Percentiles rank a stretch among this genome's conserved stretches.
Evolutionary conservation across 2,888 invertebrate species (phyloP).

Genomic region (Cephus rjabovi): DNA sequence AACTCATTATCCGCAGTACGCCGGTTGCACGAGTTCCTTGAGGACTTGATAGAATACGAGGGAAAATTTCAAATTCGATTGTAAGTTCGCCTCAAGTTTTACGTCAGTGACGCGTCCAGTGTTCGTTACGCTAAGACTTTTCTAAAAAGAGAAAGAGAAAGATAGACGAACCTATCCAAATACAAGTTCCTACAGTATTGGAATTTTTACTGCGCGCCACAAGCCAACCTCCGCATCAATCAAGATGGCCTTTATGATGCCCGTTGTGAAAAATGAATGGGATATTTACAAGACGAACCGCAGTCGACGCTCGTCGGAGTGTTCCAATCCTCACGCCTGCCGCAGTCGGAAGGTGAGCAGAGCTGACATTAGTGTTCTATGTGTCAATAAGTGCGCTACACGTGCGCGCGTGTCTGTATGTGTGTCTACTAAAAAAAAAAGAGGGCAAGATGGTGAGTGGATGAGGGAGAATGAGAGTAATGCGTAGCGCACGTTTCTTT

Average conservation of each 20-base stretch:
- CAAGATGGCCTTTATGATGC: slow-evolving; percentile 95
- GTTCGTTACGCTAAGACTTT: slow-evolving; percentile 1
- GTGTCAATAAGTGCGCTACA: neutral
- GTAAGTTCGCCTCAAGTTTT: neutral
- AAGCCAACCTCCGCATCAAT: slow-evolving; percentile 2
- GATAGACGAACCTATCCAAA: neutral
- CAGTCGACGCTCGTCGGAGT: slow-evolving; percentile 81
- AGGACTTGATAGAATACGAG: neutral
- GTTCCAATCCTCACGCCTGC: slow-evolving; percentile 73
- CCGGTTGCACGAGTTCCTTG: neutral
- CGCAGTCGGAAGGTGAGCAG: slow-evolving; percentile 73
- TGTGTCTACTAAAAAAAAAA: neutral
- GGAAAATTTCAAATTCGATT: slow-evolving; percentile 7
- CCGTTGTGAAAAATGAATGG: slow-evolving; percentile 93
- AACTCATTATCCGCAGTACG: neutral
- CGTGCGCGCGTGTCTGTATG: neutral
- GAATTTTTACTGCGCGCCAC: neutral
- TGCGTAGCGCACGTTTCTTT: neutral
- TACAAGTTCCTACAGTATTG: neutral
- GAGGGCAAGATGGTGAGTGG: neutral
- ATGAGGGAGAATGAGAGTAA: neutral
- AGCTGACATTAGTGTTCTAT: neutral
- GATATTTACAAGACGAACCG: slow-evolving; percentile 90
- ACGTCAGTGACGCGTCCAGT: slow-evolving; percentile 4
- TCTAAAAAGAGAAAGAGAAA: neutral